Percentiles rank a stretch among this genome's conserved stretches.
Evolutionary conservation across 2,888 invertebrate genomes (phyloP).

Genomic region (Drosophila kokeensis): DNA sequence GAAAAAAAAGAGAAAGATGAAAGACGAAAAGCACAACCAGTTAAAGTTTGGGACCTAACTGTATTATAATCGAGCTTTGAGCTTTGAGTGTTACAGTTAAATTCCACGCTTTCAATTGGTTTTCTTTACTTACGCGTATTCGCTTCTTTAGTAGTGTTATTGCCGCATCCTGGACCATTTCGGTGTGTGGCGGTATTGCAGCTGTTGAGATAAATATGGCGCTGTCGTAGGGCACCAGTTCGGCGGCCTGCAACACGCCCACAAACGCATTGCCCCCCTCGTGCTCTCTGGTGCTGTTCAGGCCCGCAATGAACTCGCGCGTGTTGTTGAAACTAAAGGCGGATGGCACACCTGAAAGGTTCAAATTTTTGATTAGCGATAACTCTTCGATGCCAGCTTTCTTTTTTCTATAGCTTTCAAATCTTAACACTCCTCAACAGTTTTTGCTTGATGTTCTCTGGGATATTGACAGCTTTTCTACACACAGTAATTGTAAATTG

Average conservation of each 20-base stretch:
- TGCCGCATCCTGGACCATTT: slow-evolving; percentile 85
- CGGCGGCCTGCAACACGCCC: slow-evolving; percentile 87
- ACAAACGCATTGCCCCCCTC: slow-evolving; percentile 87
- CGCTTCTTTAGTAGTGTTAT: slow-evolving; percentile 85
- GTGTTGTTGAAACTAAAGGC: slow-evolving; percentile 85
- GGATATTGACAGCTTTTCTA: not conserved
- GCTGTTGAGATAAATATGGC: slow-evolving; percentile 88
- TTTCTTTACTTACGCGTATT: slow-evolving; percentile 83
- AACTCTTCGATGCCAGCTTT: not conserved
- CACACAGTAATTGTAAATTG: not conserved
- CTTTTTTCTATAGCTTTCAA: not conserved
- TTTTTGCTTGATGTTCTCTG: not conserved
- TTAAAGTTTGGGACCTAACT: not conserved
- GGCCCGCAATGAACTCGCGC: slow-evolving; percentile 83
- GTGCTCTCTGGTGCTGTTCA: slow-evolving; percentile 83
- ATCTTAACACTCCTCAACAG: not conserved
- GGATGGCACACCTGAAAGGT: slow-evolving; percentile 78
- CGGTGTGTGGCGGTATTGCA: slow-evolving; percentile 86
- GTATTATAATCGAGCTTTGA: not conserved
- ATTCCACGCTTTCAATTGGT: not conserved
- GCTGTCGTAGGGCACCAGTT: slow-evolving; percentile 88
- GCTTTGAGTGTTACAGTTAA: not conserved
- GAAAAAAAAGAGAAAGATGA: slow-evolving; percentile 1
- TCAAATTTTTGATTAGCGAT: not conserved
- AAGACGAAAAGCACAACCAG: not conserved